Evolutionary conservation across 2,113 vertebrate genomes (phyloP), one percentile per base, ranked within the genome.

Genomic region (Leptodactylus fuscus): DNA sequence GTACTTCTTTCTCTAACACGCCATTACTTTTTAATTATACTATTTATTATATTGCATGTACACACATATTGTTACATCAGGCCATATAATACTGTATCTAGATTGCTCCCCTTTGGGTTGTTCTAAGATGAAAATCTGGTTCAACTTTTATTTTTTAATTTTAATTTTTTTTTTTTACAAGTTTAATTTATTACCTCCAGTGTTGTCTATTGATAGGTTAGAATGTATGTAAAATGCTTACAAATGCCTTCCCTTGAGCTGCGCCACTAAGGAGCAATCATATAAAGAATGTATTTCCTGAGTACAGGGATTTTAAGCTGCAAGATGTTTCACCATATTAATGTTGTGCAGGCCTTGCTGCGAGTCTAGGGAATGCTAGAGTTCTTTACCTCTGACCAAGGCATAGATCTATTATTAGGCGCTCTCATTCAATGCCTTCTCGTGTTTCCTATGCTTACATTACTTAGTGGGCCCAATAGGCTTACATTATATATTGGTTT

Each of bases 251-350:
- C 27, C 76, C 32, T 58, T 58, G 10, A 55, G 10, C 51, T 58
- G 22, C 3, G 55, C 34, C 77, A 41, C 77, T 27, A 62, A 80
- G 77, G 77, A 80, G 38, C 36, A 55, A 44, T 80, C 53, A 60
- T 62, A 80, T 41, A 62, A 58, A 80, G 32, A 80, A 62, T 80
- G 77, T 80, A 80, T 80, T 80, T 80, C 77, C 77, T 80, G 77
- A 80, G 55, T 44, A 62, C 60, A 80, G 22, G 24, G 53, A 60
- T 80, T 80, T 80, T 80, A 80, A 80, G 77, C 53, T 58, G n/a
- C 53, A 62, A 80, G 77, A 80, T 80, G 34, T 80, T 80, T 78
- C 32, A 55, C 12, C 76, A 24, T 55, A 34, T 24, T 62, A 80
- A 80, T 80, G 53, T 80, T n/a, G 60, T 80, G 53, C 77, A 62